Base-by-base conservation (phyloP, 2,113 vertebrate species). In the Carassius carassius region DNA sequence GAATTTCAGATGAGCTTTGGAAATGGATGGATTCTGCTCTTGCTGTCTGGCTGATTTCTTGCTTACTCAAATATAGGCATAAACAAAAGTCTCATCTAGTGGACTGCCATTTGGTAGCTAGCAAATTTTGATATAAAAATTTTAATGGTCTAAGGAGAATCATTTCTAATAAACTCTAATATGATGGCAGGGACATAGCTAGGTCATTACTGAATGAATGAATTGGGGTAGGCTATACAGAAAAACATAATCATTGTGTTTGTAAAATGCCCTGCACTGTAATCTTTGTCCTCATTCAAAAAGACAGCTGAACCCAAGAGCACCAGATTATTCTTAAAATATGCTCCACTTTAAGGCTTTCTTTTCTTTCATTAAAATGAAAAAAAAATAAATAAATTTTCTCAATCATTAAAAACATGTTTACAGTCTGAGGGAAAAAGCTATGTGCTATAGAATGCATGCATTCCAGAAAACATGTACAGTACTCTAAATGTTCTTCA, bases 1-100 rank as follows among this genome's bases (percentile, higher is more conserved):
- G 72, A 88, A 88, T 88, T 76, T 81, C 63, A 84, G 58, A 84
- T 84, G 41, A 86, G 72, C 63, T 79, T 62, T 29, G 77, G 51
- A 88, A 86, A 81, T 54, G 58, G 51, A 69, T 51, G 81, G 81
- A 84, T 80, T 84, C 60, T 54, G 49, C 72, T 37, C 37, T 65
- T 17, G 11, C 62, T 70, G 16, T 72, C 23, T 70, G 51, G 10
- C 23, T 70, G 21, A 13, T 41, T 23, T 49, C 14, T 51, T 12
- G 1, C n/a, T 29, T 14, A 11, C 51, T 58, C 25, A 21, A 3
- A 17, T 63, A 63, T 17, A 65, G 60, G n/a, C 58, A 63, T 25
- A 5, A 23, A 47, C n/a, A 44, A 29, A 63, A 65, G 58, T 65
- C 14, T 79, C 5, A 10, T 63, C 35, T 25, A 25, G 9, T 44